Evolutionary conservation across 1,140 invertebrate genomes (phyloP), one percentile per base, ranked within the genome.

Genomic region (Drosophila nasuta): DNA sequence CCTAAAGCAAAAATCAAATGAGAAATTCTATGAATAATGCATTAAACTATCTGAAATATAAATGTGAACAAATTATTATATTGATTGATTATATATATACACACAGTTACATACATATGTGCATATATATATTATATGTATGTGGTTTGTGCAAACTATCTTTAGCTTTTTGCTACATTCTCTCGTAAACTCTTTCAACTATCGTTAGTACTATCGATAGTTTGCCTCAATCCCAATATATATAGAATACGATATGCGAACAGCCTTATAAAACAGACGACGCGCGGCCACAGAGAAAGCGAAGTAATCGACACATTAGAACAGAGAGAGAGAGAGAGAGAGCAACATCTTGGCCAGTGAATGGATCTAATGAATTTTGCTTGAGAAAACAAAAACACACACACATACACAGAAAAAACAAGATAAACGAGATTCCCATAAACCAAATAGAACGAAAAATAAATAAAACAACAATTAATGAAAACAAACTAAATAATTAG

Each of bases 41-140:
- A 41, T 58, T 58, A 71, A 56, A 56, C 30, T 56, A 66, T 57
- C 43, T 49, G 56, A 71, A 17, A 65, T 59, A 65, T 75, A 57
- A 71, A 59, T 76, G 74, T 76, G 54, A 72, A 65, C 11, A 56
- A 73, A 73, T 56, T 56, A 72, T 60, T 65, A 76, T 72, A 76
- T 72, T 73, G 43, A 64, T 64, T 45, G 52, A 46, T 46, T 41
- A 74, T 43, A 64, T 13, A 46, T 13, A 60, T 5, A 17, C n/a
- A 33, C 10, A 54, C 13, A 33, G 2, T 13, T 1, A 54, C 28
- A 30, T 49, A 49, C 8, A 20, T 49, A 43, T 17, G 28, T 54
- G 35, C 15, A 30, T 41, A 45, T 65, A 65, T 45, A 15, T 28
- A 5, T 45, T 54, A 48, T 46, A 25, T 49, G 51, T 54, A 48